These are phyloP conservation scores for Alligator sinensis DNA, from an alignment of 2,113 vertebrate species.

Conservation along the genomic window DNA sequence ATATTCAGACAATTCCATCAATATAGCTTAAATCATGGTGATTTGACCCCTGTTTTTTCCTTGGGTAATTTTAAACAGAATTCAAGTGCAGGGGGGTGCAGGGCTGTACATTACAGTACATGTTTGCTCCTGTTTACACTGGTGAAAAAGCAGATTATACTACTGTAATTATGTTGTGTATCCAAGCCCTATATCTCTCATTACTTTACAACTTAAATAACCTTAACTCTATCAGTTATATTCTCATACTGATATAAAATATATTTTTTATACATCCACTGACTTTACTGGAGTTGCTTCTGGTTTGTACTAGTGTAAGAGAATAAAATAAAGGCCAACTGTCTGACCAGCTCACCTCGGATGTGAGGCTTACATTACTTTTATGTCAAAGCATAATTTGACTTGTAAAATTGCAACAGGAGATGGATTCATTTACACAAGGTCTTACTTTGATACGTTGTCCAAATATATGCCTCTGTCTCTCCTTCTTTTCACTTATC, in stretches of 20 bases:
- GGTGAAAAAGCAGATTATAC: too few relatives aligned
- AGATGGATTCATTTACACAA: not conserved
- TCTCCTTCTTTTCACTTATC: constrained; percentile 8
- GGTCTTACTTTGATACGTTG: not conserved
- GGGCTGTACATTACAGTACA: too few relatives aligned
- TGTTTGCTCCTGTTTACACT: too few relatives aligned
- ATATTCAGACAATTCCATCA: too few relatives aligned
- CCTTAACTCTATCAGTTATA: not conserved
- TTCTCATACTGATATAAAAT: constrained; percentile 20
- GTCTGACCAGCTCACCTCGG: not conserved
- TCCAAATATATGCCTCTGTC: constrained; percentile 16
- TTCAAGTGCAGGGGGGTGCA: too few relatives aligned
- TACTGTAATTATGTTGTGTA: too few relatives aligned
- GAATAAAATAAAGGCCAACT: constrained; percentile 40
- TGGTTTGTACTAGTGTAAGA: constrained; percentile 41
- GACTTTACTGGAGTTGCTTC: not conserved
- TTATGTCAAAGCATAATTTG: constrained; percentile 23
- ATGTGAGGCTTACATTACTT: constrained; percentile 18
- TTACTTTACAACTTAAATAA: not conserved
- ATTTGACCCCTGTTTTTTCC: too few relatives aligned
- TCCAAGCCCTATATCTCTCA: too few relatives aligned
- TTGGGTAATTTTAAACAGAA: too few relatives aligned
- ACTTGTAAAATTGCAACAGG: not conserved
- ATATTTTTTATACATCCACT: not conserved
- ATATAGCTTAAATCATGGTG: too few relatives aligned